Evolutionary conservation across 2,797 vertebrate genomes (phyloP), one percentile per base, ranked within the genome.

Genomic region (Enteromius afrohamiltoni): DNA sequence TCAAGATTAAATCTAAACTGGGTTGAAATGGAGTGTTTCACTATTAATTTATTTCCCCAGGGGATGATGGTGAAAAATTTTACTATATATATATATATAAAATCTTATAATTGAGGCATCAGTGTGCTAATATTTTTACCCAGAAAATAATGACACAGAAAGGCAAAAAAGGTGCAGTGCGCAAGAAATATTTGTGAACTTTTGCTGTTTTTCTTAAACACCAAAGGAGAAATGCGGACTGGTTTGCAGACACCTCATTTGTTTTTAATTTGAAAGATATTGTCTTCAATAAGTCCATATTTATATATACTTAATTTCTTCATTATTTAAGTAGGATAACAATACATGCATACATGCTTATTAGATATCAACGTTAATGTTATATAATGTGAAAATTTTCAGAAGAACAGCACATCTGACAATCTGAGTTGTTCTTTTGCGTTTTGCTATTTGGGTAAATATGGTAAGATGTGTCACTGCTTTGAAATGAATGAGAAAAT

Each of bases 141-240:
- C 74, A 42, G 4, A 37, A 34, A 74, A 74, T 31, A 53, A n/a
- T 10, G 23, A 47, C 64, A 51, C 31, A 79, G 19, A 34, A 51
- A n/a, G 4, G 13, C 47, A 78, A 78, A 14, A 21, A 29, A 11
- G 31, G n/a, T 58, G 21, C 53, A 11, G 1, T 58, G 23, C 23
- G 1, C 23, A 23, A 58, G n/a, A 23, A 53, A 21, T 9, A 58
- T 58, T 58, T 58, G 21, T 58, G 3, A 60, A 26, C 10, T 26
- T 60, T 60, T 60, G 58, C 23, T 14, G 17, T 34, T 34, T 29
- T 65, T 64, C 17, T 47, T 47, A 58, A 77, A 77, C 42, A 64
- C 62, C 78, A 58, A 70, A 68, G 17, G 34, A 80, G 51, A 58
- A 80, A 70, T 70, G 23, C 14, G 6, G 23, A 17, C 37, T 80